Base-by-base conservation (phyloP, 1,140 invertebrate genomes). In the Bombus ignitus region DNA sequence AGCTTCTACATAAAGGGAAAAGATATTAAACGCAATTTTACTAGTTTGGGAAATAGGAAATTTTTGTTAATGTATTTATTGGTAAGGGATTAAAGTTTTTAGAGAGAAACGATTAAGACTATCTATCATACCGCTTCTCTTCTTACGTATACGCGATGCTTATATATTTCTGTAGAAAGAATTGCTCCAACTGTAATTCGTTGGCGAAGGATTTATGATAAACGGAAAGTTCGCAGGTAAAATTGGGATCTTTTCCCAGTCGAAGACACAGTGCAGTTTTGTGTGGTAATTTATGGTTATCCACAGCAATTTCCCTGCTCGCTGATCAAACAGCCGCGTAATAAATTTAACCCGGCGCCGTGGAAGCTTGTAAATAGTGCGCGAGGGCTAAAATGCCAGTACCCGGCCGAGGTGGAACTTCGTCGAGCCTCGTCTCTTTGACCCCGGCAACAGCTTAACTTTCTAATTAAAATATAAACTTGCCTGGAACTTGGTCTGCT, bases 391-490 rank as follows among this genome's bases (percentile, higher is more conserved):
- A 75, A 80, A 74, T 77, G 70, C 57, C 71, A 42, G 59, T 70
- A 66, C 72, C 59, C 35, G 75, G 57, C 78, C 75, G 47, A 32
- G 8, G 28, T 47, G 42, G 53, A 79, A 82, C 65, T 81, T 72
- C 42, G 44, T 59, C 28, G 68, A 85, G 83, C 62, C 81, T 90
- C 44, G 47, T 39, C 87, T 74, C 89, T 91, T 90, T 90, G 90
- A 91, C 87, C 89, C 65, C 79, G 80, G 78, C 15, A 35, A 90
- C 87, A 71, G 84, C 85, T 80, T 87, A 90, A 91, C 89, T 91
- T 91, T 88, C 84, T 91, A 90, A 91, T 91, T 91, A 91, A 91
- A 91, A 91, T 66, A 53, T 81, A 39, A 91, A 91, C 89, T 91
- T 90, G 37, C 70, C 35, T 18, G 25, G 57, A 90, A 87, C 74